A percentile compares a stretch with the other conserved stretches of the same genome.
phyloP scores from a whole-genome alignment of 1,140 invertebrate genomes.

The Sitobion miscanthi region DNA sequence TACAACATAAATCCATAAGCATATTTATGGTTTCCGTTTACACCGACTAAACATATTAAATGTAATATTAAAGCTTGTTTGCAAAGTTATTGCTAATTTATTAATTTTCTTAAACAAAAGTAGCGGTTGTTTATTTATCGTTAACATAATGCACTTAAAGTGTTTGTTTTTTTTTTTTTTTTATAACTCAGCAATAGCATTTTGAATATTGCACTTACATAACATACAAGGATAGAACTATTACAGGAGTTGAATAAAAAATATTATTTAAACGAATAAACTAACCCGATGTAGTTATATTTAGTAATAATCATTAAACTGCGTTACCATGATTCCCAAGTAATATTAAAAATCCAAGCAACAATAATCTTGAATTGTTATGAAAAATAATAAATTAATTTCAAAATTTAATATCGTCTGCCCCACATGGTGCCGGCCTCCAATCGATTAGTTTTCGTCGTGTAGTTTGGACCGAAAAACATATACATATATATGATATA shows the following conservation, averaged over 20 bases:
- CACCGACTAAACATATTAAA: background rate
- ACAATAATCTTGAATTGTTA: background rate
- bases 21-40: too few species aligned
- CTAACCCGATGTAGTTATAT: background rate
- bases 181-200: background rate
- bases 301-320: background rate
- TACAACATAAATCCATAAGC: too few species aligned
- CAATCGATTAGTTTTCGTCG: conserved; percentile 31
- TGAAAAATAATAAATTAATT: conserved; percentile 25
- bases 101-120: background rate
- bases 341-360: background rate
- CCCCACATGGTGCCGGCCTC: conserved; percentile 23
- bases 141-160: background rate
- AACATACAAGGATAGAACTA: background rate
- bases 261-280: background rate
- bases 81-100: background rate
- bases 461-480: background rate
- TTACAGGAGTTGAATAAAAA: background rate
- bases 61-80: background rate
- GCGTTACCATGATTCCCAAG: background rate
- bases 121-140: background rate
- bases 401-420: conserved; percentile 37
- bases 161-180: background rate
- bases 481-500: background rate
- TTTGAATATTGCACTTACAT: background rate